phyloP scores from a whole-genome alignment of 2,797 vertebrate species.

The Loriculus beryllinus region DNA sequence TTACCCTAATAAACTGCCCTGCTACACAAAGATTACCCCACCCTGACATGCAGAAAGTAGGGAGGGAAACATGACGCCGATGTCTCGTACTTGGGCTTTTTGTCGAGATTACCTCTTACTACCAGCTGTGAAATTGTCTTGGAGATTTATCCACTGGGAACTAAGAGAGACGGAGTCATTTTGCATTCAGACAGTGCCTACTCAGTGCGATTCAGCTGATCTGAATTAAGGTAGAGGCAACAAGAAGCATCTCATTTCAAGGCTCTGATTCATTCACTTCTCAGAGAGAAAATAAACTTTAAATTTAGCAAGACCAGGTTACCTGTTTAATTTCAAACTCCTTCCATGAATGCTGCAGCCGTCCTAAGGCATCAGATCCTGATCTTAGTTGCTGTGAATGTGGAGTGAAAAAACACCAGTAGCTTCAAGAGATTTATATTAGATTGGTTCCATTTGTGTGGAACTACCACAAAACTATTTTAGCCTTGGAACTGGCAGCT shows the following conservation, averaged over 20 bases:
- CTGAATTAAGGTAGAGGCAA: neutral
- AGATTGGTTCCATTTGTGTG: slow-evolving; percentile 9
- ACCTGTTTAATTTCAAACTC: neutral
- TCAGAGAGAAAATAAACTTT: neutral
- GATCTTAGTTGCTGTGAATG: neutral
- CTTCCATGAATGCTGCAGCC: neutral
- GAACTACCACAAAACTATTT: neutral
- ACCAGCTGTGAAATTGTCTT: neutral
- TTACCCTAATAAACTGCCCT: neutral
- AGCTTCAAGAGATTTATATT: neutral
- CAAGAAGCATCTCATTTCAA: neutral
- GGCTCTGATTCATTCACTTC: neutral
- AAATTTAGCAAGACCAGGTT: neutral
- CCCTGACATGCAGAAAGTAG: neutral
- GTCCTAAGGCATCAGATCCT: neutral
- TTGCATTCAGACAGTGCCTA: neutral
- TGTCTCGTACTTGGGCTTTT: neutral
- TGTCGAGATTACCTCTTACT: neutral
- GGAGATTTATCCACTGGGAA: neutral
- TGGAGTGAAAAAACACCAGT: neutral
- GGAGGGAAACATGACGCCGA: neutral
- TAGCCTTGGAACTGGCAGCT: neutral
- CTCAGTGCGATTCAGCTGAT: neutral
- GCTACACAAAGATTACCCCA: neutral
- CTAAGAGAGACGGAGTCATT: neutral